Base-by-base conservation (phyloP, 2,888 invertebrate species). In the Phlogophora meticulosa region DNA sequence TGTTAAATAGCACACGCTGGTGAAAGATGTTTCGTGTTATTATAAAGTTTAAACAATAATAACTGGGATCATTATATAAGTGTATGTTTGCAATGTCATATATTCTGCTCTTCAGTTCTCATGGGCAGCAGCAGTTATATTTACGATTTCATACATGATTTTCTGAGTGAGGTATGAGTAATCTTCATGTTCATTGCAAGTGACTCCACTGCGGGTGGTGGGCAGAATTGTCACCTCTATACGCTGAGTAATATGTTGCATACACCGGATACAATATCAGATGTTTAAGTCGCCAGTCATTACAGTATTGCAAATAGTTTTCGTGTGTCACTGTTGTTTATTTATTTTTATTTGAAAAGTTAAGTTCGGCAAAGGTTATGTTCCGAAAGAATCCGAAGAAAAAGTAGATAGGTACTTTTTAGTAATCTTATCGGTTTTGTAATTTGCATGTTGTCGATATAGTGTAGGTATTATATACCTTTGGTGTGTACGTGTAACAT, bases 191-290 rank as follows among this genome's bases (percentile, higher is more conserved):
- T 56, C 20, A 42, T 38, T 56, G 15, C 34, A 20, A 43, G 51
- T 75, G 46, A 64, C 38, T 55, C 22, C 45, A 28, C 48, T 49
- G 36, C 28, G 9, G 57, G 52, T 45, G 52, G 63, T 63, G 48
- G 68, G 63, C 59, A 72, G 66, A 65, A 48, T 57, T 59, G 65
- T 81, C 72, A 78, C 70, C 63, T 70, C 38, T 55, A 53, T 22
- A n/a, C 34, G 45, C 65, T 80, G 80, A 81, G 56, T 80, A 78
- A 81, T 64, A 75, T 32, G 28, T 66, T 73, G 74, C 66, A 80
- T 66, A 55, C 38, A 53, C 64, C 69, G 81, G 69, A 72, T 81
- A 57, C 28, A 70, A 52, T 55, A 49, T n/a, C 60, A 63, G 52
- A 81, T 80, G 60, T 45, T 70, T 76, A 17, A 17, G 24, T 28